Base-by-base conservation (phyloP, 2,888 invertebrate genomes). In the Sesia apiformis region DNA sequence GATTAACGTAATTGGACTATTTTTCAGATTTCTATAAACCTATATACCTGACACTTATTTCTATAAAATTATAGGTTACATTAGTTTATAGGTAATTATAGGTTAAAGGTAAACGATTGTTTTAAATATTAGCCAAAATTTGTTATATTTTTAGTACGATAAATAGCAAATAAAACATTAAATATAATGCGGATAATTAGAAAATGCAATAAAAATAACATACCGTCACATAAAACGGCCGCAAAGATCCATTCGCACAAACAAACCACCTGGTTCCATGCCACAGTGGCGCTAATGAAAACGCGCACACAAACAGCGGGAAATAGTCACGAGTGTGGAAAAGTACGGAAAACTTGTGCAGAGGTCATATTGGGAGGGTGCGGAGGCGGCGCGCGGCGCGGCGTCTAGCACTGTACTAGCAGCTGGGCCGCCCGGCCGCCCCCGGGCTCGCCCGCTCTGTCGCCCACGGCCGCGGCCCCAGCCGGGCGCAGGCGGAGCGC, bases 321-420 rank as follows among this genome's bases (percentile, higher is more conserved):
- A 62, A 53, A 38, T 23, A n/a, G 51, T 54, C 51, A 63, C 59
- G 63, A 63, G 63, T 66, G 69, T 64, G 69, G 74, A 70, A 74
- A 78, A 76, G 69, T 74, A 68, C 76, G 76, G 68, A 66, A 74
- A 76, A 74, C 68, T 74, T 70, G 63, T 49, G 58, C 56, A 57
- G 53, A 52, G 52, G 53, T 53, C 56, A 55, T 56, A 57, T 53
- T 57, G 57, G 54, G 60, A 39, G n/a, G 39, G 23, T 57, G 56
- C 54, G 60, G 52, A 52, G n/a, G 52, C 50, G 5, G 50, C 40
- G 40, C 59, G 57, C 56, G 56, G 57, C 55, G 64, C 69, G 74
- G 64, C 72, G 71, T 67, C 70, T 69, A 69, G 65, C 74, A 70
- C 75, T 74, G 70, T 61, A 81, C 81, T 81, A 65, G 57, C 57